A percentile compares a stretch with the other conserved stretches of the same genome.
Conservation (phyloP, 2,888 invertebrate species). For the Euplagia quadripunctaria region DNA sequence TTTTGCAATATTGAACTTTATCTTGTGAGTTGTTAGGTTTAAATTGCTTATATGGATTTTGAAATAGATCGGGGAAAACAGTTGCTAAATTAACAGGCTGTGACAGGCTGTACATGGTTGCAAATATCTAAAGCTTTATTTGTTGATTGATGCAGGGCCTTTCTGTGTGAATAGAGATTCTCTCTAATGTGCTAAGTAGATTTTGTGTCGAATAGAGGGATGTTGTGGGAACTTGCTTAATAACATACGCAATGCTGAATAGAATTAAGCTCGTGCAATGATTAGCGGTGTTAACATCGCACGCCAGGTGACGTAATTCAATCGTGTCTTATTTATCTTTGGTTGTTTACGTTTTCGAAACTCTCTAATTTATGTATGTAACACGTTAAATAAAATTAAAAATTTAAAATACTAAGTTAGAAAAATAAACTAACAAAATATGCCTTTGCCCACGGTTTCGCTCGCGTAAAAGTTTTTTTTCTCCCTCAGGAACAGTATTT, state of each 20-base stretch:
- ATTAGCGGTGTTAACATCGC: background rate
- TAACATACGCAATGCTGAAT: background rate
- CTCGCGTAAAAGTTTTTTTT: too few relatives aligned
- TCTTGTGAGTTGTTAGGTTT: background rate
- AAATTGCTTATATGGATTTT: background rate
- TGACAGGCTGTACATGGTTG: slow-evolving; percentile 51
- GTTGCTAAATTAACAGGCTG: slow-evolving; percentile 62
- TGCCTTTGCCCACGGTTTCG: too few relatives aligned
- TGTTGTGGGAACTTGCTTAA: slow-evolving; percentile 3
- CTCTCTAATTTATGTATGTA: background rate
- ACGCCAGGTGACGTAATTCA: background rate
- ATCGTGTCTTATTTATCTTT: background rate
- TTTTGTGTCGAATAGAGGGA: slow-evolving; percentile 4
- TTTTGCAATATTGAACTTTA: slow-evolving; percentile 21
- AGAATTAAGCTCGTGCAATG: background rate
- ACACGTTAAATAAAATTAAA: background rate
- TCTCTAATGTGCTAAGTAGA: slow-evolving; percentile 11
- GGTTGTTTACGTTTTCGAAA: background rate
- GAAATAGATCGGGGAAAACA: slow-evolving; percentile 27
- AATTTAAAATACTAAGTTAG: too few relatives aligned
- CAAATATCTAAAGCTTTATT: slow-evolving; percentile 53
- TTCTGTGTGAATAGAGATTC: slow-evolving; percentile 10
- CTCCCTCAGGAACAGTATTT: too few relatives aligned
- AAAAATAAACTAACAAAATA: too few relatives aligned
- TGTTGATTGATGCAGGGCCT: slow-evolving; percentile 31